A percentile compares a stretch with the other conserved stretches of the same genome.
Conservation (phyloP, 2,113 vertebrate genomes). For the Amphiprion percula region DNA sequence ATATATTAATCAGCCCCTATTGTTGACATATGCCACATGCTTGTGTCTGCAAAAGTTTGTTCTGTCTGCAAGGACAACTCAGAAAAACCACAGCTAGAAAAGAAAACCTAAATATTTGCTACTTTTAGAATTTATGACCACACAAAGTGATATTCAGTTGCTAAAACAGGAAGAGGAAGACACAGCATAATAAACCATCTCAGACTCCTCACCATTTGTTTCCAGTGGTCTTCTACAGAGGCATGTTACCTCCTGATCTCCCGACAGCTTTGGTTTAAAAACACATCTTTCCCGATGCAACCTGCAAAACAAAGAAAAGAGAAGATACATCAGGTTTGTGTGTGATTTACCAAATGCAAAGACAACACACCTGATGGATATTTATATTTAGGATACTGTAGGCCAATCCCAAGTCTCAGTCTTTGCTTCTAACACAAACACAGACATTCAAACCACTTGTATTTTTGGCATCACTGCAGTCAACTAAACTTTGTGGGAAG, state of each 20-base stretch:
- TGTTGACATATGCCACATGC: too few relatives aligned
- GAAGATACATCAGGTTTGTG: slow-evolving; percentile 1
- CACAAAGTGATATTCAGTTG: background rate
- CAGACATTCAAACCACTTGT: background rate
- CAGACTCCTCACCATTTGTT: slow-evolving; percentile 83
- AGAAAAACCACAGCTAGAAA: too few relatives aligned
- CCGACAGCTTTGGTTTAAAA: slow-evolving; percentile 56
- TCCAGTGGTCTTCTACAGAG: slow-evolving; percentile 74
- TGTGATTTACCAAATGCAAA: slow-evolving; percentile 2
- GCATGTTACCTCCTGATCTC: slow-evolving; percentile 77
- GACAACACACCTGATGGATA: background rate
- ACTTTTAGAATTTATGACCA: background rate
- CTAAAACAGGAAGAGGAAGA: slow-evolving; percentile 3
- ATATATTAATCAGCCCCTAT: too few relatives aligned
- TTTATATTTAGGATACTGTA: too few relatives aligned
- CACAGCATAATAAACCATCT: background rate
- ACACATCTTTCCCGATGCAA: slow-evolving; percentile 55
- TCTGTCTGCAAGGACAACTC: too few relatives aligned
- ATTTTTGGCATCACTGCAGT: background rate
- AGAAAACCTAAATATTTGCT: too few relatives aligned
- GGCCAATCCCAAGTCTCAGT: background rate
- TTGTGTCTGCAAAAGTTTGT: too few relatives aligned
- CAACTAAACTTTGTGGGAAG: slow-evolving; percentile 31
- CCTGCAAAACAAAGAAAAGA: slow-evolving; percentile 67
- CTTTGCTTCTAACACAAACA: too few relatives aligned